Evolutionary conservation across 2,113 vertebrate genomes (phyloP).

Genomic region (Donacobius atricapilla): DNA sequence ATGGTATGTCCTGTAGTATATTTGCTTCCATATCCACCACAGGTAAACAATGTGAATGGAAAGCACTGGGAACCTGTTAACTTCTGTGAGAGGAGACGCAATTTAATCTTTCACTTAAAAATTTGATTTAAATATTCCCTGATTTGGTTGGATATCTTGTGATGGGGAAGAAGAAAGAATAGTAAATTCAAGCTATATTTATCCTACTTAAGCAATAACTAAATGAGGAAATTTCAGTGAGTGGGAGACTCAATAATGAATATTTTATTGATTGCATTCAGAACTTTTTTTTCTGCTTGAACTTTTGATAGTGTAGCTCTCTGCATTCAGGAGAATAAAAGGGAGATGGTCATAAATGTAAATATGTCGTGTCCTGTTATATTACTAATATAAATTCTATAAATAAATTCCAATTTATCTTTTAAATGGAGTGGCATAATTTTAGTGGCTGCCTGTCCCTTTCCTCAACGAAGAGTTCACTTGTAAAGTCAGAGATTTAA

Average conservation of each 20-base stretch:
- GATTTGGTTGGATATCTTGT: neutral
- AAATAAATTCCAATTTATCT: neutral
- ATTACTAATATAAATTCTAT: neutral
- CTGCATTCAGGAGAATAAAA: neutral
- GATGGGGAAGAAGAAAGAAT: neutral
- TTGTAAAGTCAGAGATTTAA: neutral
- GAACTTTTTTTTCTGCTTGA: neutral
- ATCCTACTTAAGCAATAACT: neutral
- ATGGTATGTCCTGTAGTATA: conserved; percentile 74
- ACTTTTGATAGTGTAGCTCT: neutral
- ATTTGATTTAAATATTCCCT: neutral
- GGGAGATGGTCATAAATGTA: neutral
- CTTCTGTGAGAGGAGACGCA: neutral
- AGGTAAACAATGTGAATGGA: neutral
- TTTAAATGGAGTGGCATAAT: neutral
- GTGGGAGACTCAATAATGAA: neutral
- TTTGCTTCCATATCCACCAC: neutral
- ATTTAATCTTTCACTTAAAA: neutral
- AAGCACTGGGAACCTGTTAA: neutral
- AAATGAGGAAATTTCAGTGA: neutral
- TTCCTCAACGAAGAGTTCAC: neutral
- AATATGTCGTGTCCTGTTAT: neutral
- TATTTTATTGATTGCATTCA: neutral
- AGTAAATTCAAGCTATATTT: conserved; percentile 25
- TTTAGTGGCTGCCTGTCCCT: neutral